Evolutionary conservation across 2,113 vertebrate genomes (phyloP).

Genomic region (Elaphurus davidianus): DNA sequence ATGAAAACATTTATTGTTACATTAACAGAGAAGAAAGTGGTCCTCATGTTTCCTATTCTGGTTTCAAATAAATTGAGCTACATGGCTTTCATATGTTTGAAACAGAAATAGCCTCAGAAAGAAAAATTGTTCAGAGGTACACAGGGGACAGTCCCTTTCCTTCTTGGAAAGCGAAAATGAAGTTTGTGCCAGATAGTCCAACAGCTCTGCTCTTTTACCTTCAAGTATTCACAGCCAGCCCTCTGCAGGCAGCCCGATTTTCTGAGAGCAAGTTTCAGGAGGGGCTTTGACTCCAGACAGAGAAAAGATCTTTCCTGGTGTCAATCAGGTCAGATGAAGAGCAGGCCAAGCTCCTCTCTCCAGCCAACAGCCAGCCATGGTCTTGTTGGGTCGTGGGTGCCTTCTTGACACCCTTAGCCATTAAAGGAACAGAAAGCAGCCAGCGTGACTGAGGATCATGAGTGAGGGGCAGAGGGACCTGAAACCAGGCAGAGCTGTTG

Average conservation of each 20-base stretch:
- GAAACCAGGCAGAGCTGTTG: not conserved
- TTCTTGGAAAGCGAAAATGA: not conserved
- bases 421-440: not conserved
- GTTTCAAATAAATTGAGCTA: constrained; percentile 30
- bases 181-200: not conserved
- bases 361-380: not conserved
- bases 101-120: constrained; percentile 57
- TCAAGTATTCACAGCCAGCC: not conserved
- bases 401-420: not conserved
- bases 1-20: constrained; percentile 21
- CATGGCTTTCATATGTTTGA: constrained; percentile 17
- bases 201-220: not conserved
- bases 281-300: not conserved
- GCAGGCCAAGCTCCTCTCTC: not conserved
- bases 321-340: not conserved
- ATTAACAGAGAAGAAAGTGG: constrained; percentile 36
- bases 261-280: not conserved
- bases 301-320: not conserved
- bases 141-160: not conserved
- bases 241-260: not conserved
- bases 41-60: not conserved
- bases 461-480: not conserved
- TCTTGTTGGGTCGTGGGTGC: not conserved
- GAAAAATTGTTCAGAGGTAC: not conserved
- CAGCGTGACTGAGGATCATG: rapidly evolving